A percentile compares a stretch with the other conserved stretches of the same genome.
phyloP scores from a whole-genome alignment of 2,113 vertebrate genomes.

The Lampris incognitus region DNA sequence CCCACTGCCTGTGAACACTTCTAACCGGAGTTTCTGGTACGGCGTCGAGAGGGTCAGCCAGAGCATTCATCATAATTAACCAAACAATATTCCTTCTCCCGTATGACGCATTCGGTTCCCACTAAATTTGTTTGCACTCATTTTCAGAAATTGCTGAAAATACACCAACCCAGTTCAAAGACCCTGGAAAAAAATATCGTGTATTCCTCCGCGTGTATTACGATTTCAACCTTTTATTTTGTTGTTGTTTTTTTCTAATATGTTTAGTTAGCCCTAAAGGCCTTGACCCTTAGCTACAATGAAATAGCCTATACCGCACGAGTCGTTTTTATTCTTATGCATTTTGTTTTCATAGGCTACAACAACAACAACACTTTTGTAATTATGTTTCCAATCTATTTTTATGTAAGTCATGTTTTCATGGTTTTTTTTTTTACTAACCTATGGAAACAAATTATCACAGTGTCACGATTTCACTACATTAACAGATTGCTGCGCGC shows the following conservation, averaged over 20 bases:
- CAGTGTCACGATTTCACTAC: conserved; percentile 9
- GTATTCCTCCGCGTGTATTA: conserved; percentile 47
- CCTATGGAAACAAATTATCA: not conserved
- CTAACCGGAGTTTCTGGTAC: conserved; percentile 81
- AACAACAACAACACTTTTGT: conserved; percentile 9
- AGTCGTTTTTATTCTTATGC: conserved; percentile 27
- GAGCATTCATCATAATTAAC: conserved; percentile 80
- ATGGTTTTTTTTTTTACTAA: no score
- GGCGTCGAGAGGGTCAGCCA: conserved; percentile 74
- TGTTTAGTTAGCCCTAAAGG: conserved; percentile 33
- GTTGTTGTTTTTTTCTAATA: conserved; percentile 12
- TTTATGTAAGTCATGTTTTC: not conserved
- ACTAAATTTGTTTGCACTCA: conserved; percentile 73
- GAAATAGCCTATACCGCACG: not conserved
- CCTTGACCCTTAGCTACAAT: conserved; percentile 15
- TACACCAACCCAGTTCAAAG: conserved; percentile 63
- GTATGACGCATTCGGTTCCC: conserved; percentile 74
- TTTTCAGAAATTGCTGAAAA: conserved; percentile 72
- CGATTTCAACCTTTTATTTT: conserved; percentile 6
- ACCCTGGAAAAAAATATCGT: conserved; percentile 45
- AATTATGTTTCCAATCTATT: conserved; percentile 14
- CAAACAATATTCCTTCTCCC: conserved; percentile 74
- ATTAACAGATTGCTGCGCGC: conserved; percentile 23
- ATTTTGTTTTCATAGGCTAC: no score
- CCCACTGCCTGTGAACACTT: conserved; percentile 76